Evolutionary conservation across 2,888 invertebrate species (phyloP), one percentile per base, ranked within the genome.

Genomic region (Sericinus montela): DNA sequence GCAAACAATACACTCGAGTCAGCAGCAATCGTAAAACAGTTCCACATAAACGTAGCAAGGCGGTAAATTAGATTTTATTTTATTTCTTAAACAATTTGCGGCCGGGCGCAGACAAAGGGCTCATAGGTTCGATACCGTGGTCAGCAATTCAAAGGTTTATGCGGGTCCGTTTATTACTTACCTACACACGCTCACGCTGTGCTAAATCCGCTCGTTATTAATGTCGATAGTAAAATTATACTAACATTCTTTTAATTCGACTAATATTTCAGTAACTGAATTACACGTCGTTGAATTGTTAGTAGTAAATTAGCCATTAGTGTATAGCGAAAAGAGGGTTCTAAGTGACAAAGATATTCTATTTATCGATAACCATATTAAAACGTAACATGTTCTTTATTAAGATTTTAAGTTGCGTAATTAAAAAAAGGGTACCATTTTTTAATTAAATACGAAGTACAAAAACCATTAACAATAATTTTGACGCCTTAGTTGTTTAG

Each of bases 41-140:
- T 75, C 75, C 77, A 75, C 72, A 80, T 84, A 82, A 84, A 85
- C 75, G 84, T 80, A 83, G 74, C 68, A 81, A 77, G 70, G 77
- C 81, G 80, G 80, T 81, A 86, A 86, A 86, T 87, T 87, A 83
- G 82, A 86, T 84, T 86, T 83, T 81, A 83, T 84, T 85, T 85
- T 85, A 86, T 85, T 87, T 84, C 85, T 86, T 86, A 78, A 85
- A 87, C 83, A 86, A 84, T 86, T 83, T 85, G 86, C 72, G 84
- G 79, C 72, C 63, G 74, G 75, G 71, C 75, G 74, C 74, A 78
- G 79, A 86, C 85, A 86, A 85, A 86, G 80, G 82, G 79, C 80
- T 71, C 77, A 71, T 72, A 77, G 74, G 81, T 77, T 80, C 81
- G 79, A 82, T 79, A 65, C 80, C 66, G 80, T 79, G 86, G 87